A percentile compares a stretch with the other conserved stretches of the same genome.
These are phyloP conservation scores for Toxonevra muliebris DNA, from an alignment of 2,888 invertebrate species.

Conservation along the genomic window DNA sequence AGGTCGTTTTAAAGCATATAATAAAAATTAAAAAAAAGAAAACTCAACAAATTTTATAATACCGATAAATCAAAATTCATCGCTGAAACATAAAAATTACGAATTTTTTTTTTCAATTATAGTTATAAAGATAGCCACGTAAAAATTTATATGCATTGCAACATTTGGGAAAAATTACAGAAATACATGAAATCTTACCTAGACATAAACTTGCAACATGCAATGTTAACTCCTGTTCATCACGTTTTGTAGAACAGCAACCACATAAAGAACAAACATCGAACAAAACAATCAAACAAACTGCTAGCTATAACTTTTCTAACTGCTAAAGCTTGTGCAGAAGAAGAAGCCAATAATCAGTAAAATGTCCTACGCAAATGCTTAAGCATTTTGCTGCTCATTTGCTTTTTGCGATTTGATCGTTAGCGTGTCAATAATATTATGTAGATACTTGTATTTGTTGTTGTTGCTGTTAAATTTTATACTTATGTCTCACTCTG, in stretches of 20 bases:
- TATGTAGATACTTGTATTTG: conserved; percentile 7
- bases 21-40: neutral
- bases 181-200: too few relatives aligned
- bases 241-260: neutral
- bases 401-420: neutral
- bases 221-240: too few relatives aligned
- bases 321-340: conserved; percentile 13
- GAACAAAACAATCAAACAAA: conserved; percentile 36
- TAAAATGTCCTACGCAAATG: conserved; percentile 16
- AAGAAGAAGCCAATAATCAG: conserved; percentile 3
- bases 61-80: too few relatives aligned
- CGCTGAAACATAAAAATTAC: conserved; percentile 21
- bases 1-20: too few relatives aligned
- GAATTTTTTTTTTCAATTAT: too few relatives aligned
- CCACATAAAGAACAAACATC: conserved; percentile 16
- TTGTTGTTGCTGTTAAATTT: conserved; percentile 15
- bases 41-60: conserved; percentile 14
- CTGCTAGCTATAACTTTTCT: neutral
- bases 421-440: too few relatives aligned
- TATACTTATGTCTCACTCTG: conserved; percentile 22
- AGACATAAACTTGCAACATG: too few relatives aligned
- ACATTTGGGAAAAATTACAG: too few relatives aligned
- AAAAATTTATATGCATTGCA: too few relatives aligned
- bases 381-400: conserved; percentile 37
- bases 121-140: too few relatives aligned